Evolutionary conservation across 2,797 vertebrate species (phyloP).

Genomic region (Chaunax sp.): DNA sequence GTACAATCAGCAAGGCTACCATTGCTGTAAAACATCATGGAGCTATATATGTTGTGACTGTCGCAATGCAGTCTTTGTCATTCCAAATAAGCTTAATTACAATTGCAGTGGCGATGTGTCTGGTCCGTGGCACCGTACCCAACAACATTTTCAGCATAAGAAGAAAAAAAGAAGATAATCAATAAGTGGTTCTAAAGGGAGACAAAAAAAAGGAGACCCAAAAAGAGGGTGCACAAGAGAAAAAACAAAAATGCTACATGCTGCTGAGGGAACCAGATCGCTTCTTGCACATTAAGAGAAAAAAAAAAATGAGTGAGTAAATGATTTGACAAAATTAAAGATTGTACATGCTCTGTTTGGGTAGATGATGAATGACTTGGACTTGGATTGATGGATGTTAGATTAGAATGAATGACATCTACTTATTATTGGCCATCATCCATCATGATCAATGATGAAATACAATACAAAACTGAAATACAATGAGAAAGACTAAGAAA

Average conservation of each 20-base stretch:
- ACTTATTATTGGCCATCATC: slow-evolving; percentile 30
- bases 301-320: not conserved
- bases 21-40: not conserved
- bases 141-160: not conserved
- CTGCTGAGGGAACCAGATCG: not conserved
- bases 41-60: not conserved
- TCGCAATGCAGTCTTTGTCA: not conserved
- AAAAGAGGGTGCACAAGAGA: not conserved
- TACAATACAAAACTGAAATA: slow-evolving; percentile 5
- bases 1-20: not conserved
- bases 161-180: not conserved
- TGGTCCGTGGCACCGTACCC: too few relatives aligned
- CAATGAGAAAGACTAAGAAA: not conserved
- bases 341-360: slow-evolving; percentile 8
- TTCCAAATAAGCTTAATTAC: slow-evolving; percentile 3
- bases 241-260: not conserved
- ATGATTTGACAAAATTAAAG: slow-evolving; percentile 14
- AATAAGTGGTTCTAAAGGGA: not conserved
- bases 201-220: not conserved
- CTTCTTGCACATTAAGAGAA: not conserved
- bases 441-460: slow-evolving; percentile 15
- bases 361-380: slow-evolving; percentile 30
- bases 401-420: slow-evolving; percentile 30
- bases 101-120: too few relatives aligned
- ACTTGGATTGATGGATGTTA: slow-evolving; percentile 19